Base-by-base conservation (phyloP, 2,888 invertebrate species). In the Polyploca ridens region DNA sequence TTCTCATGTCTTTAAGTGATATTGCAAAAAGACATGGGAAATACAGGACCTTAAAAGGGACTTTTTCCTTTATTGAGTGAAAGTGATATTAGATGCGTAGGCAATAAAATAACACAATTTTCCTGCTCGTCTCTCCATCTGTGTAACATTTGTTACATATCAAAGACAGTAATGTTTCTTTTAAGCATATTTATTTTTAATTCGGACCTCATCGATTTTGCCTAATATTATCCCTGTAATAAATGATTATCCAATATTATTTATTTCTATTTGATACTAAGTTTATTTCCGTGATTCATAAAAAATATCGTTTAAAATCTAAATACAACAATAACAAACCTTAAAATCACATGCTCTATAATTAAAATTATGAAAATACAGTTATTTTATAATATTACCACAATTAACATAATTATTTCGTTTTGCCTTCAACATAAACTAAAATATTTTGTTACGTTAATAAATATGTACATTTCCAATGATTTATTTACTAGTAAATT, bases 51-150 rank as follows among this genome's bases (percentile, higher is more conserved):
- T 46, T 46, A 46, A 46, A 38, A 46, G 46, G n/a, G 46, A 46
- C n/a, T 46, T 46, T 46, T n/a, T 46, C 46, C n/a, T 6, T n/a
- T 46, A n/a, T 46, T 46, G 46, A 46, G 46, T 46, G 46, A 46
- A 46, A n/a, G 46, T 46, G n/a, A 46, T 46, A 46, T 46, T 46
- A n/a, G n/a, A 46, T n/a, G 5, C 7, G n/a, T 46, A 46, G 46
- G 46, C n/a, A 46, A 46, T 46, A n/a, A 46, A 46, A 46, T 46
- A 46, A 46, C 46, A 46, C 46, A 6, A 46, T 46, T 46, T 46
- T 46, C 46, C n/a, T 46, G n/a, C 46, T 46, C 46, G 6, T 46
- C 46, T n/a, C 46, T 46, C 10, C n/a, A 46, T 46, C 46, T 46
- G 46, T 44, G 46, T 5, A 44, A n/a, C n/a, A 46, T 46, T 46